Conservation (phyloP, 2,888 invertebrate species). For the Strigamia maritima region DNA sequence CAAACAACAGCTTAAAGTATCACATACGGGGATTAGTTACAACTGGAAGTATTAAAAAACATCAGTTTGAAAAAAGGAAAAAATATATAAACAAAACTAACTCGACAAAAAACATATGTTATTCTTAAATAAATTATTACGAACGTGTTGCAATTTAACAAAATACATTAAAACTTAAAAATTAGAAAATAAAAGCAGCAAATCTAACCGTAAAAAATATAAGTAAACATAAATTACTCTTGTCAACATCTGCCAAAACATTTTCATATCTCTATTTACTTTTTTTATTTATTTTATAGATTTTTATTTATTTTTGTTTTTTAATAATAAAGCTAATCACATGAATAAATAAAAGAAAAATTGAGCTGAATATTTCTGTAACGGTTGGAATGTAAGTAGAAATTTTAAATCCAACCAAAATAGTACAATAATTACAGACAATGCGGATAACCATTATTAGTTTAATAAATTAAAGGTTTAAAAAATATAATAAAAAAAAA, state of each 20-base stretch:
- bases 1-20: conserved; percentile 12
- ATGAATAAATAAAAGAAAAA: conserved; percentile 5
- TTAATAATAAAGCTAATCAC: conserved; percentile 1
- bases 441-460: background rate
- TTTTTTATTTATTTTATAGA: background rate
- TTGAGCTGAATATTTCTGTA: conserved; percentile 1
- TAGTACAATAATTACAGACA: background rate
- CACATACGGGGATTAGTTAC: background rate
- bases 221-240: background rate
- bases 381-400: conserved; percentile 19
- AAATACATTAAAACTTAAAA: background rate
- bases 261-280: background rate
- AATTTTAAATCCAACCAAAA: conserved; percentile 17
- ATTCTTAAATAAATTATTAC: background rate
- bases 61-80: background rate
- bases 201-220: background rate
- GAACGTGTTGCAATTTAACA: background rate
- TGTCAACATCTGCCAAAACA: background rate
- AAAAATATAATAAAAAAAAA: no score
- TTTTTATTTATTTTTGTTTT: background rate
- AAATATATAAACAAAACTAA: background rate
- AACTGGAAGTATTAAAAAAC: background rate
- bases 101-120: background rate
- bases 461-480: background rate
- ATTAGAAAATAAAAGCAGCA: background rate